Base-by-base conservation (phyloP, 2,888 invertebrate genomes). In the Sarcophaga subvicina region DNA sequence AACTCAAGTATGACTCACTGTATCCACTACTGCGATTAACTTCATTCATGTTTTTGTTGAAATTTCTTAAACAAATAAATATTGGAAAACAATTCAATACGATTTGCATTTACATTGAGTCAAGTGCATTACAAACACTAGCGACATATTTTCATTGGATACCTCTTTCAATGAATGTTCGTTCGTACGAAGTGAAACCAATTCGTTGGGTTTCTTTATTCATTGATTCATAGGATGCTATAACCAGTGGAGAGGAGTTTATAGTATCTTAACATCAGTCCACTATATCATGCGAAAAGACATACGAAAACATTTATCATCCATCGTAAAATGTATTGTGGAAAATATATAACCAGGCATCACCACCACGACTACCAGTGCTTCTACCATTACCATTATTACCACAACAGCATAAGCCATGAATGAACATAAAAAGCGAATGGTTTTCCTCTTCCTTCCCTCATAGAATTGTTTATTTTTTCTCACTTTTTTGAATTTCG, bases 281-380 rank as follows among this genome's bases (percentile, higher is more conserved):
- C 79, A 79, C 27, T 80, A 84, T 71, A 85, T 85, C 76, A 72
- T 85, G 22, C n/a, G 54, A 72, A 10, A 72, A 80, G 71, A 45
- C 62, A 80, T 67, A 69, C 37, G 59, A 80, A 85, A 85, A 77
- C 77, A 85, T 80, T 85, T 85, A 80, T 80, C 85, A 73, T 72
- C 11, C 80, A 73, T 72, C 14, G 17, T 64, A 54, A 25, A 71
- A 76, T 76, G 70, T 64, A 82, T 82, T 82, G 71, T 76, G 76
- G 70, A 77, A 77, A 80, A 54, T 80, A 80, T 76, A 54, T 14
- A 54, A 67, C 67, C n/a, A 80, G 49, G 76, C 66, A 66, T 37
- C 37, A 8, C 37, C 37, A 37, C 69, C 70, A 71, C 37, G 37
- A 37, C 37, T 5, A 67, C 67, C 45, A 67, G 37, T 10, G n/a